Evolutionary conservation across 2,888 invertebrate genomes (phyloP).

Genomic region (Tipula vernalis): DNA sequence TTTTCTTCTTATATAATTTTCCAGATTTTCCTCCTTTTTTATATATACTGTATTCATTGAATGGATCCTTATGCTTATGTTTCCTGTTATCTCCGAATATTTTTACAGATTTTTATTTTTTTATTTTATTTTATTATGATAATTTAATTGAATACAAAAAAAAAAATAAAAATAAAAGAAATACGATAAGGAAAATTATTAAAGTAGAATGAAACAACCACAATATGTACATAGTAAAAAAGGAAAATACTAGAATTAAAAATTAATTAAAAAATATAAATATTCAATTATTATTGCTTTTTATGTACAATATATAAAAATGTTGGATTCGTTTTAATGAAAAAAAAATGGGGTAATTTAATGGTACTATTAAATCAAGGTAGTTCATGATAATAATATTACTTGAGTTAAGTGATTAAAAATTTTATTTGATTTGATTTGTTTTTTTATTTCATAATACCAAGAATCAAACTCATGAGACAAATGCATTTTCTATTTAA

Average conservation of each 20-base stretch:
- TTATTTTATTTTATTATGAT: background rate
- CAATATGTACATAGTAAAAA: background rate
- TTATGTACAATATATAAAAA: background rate
- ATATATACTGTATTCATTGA: background rate
- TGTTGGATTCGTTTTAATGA: background rate
- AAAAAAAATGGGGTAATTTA: background rate
- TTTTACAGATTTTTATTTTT: background rate
- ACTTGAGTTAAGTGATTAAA: no score
- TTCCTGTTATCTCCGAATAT: background rate
- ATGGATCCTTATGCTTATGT: slow-evolving; percentile 4
- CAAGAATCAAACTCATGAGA: no score
- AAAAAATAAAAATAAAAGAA: background rate
- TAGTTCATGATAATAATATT: no score
- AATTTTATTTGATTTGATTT: no score
- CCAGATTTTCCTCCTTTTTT: background rate
- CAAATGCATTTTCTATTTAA: background rate
- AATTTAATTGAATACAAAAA: background rate
- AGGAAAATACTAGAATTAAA: background rate
- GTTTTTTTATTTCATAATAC: no score
- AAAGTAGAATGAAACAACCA: background rate
- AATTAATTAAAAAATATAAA: background rate
- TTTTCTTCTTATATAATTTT: background rate
- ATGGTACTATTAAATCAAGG: background rate
- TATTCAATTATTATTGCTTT: background rate
- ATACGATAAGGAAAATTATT: background rate